Conservation (phyloP, 2,888 invertebrate genomes). For the Diogma glabrata region DNA sequence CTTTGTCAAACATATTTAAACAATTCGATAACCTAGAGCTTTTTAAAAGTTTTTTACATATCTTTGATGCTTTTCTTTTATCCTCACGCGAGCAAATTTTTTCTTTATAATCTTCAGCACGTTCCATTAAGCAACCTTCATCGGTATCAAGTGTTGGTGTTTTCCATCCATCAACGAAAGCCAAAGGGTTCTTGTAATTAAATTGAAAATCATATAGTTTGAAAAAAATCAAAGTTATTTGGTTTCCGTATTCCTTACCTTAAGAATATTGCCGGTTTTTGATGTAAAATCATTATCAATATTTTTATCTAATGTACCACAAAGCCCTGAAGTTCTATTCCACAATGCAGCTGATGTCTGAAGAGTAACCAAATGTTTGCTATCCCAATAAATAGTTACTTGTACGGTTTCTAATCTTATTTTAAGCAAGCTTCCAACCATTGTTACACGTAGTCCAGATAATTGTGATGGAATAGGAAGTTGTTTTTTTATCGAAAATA, state of each 20-base stretch:
- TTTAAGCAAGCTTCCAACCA: slow-evolving; percentile 56
- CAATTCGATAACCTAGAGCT: slow-evolving; percentile 56
- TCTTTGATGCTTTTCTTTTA: slow-evolving; percentile 40
- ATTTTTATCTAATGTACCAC: slow-evolving; percentile 65
- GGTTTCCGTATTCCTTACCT: slow-evolving; percentile 24
- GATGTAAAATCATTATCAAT: slow-evolving; percentile 54
- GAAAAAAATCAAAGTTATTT: no score
- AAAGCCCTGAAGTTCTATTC: slow-evolving; percentile 72
- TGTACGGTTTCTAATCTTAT: slow-evolving; percentile 57
- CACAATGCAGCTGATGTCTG: slow-evolving; percentile 57
- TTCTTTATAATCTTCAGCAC: slow-evolving; percentile 23
- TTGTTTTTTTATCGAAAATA: slow-evolving; percentile 41
- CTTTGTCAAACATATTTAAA: slow-evolving; percentile 52
- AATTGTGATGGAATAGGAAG: slow-evolving; percentile 61
- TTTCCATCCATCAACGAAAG: slow-evolving; percentile 35
- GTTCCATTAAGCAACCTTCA: slow-evolving; percentile 29
- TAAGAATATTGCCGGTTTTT: slow-evolving; percentile 43
- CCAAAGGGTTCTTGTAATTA: no score
- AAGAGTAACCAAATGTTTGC: slow-evolving; percentile 51
- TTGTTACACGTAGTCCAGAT: slow-evolving; percentile 60
- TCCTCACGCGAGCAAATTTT: slow-evolving; percentile 22
- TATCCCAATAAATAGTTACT: slow-evolving; percentile 65
- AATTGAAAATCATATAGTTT: no score
- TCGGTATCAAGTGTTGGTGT: slow-evolving; percentile 21
- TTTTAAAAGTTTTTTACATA: slow-evolving; percentile 50